A percentile compares a stretch with the other conserved stretches of the same genome.
Conservation (phyloP, 1,140 invertebrate species). For the Anadara kagoshimensis region DNA sequence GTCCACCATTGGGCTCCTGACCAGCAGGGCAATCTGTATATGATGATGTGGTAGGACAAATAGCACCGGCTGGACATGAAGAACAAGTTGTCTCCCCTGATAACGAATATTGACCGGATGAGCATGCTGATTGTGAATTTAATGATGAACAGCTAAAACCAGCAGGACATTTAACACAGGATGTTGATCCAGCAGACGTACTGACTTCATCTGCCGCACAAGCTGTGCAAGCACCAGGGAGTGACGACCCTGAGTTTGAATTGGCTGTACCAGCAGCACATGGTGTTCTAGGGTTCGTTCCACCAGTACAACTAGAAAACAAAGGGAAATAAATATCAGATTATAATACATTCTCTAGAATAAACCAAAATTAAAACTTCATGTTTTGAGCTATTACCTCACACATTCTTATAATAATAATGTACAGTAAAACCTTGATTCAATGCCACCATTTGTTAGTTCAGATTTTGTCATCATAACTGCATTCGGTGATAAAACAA, state of each 20-base stretch:
- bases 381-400: no score
- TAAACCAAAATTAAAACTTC: no score
- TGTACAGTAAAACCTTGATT: no score
- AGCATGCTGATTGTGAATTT: slow-evolving; percentile 39
- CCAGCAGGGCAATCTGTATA: slow-evolving; percentile 56
- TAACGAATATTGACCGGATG: slow-evolving; percentile 30
- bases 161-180: slow-evolving; percentile 53
- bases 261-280: slow-evolving; percentile 55
- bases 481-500: no score
- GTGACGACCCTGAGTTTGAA: slow-evolving; percentile 28
- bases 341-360: neutral
- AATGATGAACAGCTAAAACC: slow-evolving; percentile 47
- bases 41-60: slow-evolving; percentile 41
- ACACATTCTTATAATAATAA: no score
- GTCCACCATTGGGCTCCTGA: slow-evolving; percentile 45
- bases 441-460: no score
- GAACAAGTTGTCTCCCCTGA: slow-evolving; percentile 39
- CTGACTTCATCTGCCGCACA: slow-evolving; percentile 48
- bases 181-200: slow-evolving; percentile 34
- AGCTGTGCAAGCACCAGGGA: slow-evolving; percentile 31
- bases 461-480: no score
- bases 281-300: slow-evolving; percentile 17
- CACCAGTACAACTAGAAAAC: slow-evolving; percentile 56
- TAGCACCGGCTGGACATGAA: slow-evolving; percentile 44
- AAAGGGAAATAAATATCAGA: slow-evolving; percentile 2